Base-by-base conservation (phyloP, 2,113 vertebrate genomes). In the Apaloderma vittatum region DNA sequence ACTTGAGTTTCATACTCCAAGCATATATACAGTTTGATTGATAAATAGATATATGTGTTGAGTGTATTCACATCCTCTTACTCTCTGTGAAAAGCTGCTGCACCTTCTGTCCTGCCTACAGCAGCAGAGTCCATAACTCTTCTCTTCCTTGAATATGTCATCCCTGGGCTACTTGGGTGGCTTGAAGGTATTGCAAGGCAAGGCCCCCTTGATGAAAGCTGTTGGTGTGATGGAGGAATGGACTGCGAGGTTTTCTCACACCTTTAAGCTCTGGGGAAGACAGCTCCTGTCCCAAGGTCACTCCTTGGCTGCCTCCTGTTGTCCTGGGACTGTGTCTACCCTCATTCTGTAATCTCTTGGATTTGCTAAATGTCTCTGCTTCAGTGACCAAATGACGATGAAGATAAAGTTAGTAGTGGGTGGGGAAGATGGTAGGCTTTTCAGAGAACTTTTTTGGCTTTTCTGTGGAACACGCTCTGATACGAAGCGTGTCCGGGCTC, bases 321-420 rank as follows among this genome's bases (percentile, higher is more conserved):
- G 87, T 79, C 36, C 82, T 89, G 72, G 57, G 26, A 32, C 52
- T 84, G 21, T 57, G n/a, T 59, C 71, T 66, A 1, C 15, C 45
- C 61, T 59, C 32, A 51, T 81, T 74, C 58, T 29, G 34, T n/a
- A 9, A 18, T 68, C 63, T 15, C 57, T 75, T 86, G 51, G 75
- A 58, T 97, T 93, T 94, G 76, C 51, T 76, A 48, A 67, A 93
- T 81, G 85, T 77, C 58, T 68, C 59, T 48, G 23, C 37, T 72
- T 74, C 48, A 14, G 4, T 81, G 40, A 30, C 40, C 80, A 65
- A 46, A 12, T 15, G 22, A n/a, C 52, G 36, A 24, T 65, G 48
- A 91, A 86, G 78, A 86, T 48, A 76, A 72, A 96, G 61, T 62
- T 12, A 59, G 27, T 76, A 36, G 20, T 37, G n/a, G 36, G 23